Conservation (phyloP, 2,797 vertebrate genomes). For the Pangasius sanitwongsei region DNA sequence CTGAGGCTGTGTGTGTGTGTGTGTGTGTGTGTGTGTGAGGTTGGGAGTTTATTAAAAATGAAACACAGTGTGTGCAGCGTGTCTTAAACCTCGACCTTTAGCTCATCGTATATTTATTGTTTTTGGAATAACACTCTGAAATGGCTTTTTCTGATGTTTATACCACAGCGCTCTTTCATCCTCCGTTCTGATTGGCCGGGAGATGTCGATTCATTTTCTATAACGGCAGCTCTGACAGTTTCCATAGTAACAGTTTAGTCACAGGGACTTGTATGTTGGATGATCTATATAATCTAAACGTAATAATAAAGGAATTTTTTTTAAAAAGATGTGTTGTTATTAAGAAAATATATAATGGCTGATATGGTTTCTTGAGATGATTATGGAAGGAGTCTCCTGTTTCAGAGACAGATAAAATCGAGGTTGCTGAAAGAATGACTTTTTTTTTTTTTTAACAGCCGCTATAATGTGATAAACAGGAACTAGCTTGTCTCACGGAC, state of each 20-base stretch:
- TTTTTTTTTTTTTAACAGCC: background rate
- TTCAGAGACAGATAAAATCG: background rate
- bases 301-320: background rate
- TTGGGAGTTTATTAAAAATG: conserved; percentile 22
- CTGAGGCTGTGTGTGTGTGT: background rate
- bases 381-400: background rate
- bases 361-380: background rate
- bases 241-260: background rate
- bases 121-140: background rate
- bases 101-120: background rate
- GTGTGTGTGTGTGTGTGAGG: background rate
- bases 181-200: background rate
- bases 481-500: no score
- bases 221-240: background rate
- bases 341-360: background rate
- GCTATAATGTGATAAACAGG: no score
- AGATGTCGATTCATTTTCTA: background rate
- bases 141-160: background rate
- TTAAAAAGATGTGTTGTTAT: background rate
- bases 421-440: background rate
- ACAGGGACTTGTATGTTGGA: background rate
- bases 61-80: background rate
- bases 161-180: no score
- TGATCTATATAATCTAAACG: background rate
- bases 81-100: background rate